These are phyloP conservation scores for Ctenoplectra terminalis DNA, from an alignment of 1,140 invertebrate genomes.

Conservation along the genomic window DNA sequence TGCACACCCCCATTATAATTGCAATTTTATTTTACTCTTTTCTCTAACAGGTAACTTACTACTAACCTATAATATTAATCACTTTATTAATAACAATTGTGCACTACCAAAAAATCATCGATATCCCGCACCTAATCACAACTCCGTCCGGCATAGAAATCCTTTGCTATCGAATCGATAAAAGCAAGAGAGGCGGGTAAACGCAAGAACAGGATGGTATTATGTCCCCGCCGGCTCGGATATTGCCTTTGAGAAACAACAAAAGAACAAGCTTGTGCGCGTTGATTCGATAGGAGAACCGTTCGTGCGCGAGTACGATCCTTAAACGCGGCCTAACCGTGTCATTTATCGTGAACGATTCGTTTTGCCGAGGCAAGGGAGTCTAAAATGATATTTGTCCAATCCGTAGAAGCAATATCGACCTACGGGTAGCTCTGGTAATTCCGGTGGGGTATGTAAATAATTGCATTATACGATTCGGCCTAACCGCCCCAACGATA, in stretches of 20 bases:
- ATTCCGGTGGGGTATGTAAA: conserved; percentile 77
- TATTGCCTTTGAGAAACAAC: conserved; percentile 6
- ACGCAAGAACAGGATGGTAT: background rate
- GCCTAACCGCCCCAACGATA: conserved; percentile 35
- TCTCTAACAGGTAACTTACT: no score
- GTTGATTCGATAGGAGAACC: conserved; percentile 30
- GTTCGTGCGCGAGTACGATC: conserved; percentile 30
- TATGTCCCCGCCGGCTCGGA: background rate
- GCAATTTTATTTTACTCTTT: no score
- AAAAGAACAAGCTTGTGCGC: background rate
- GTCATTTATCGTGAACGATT: conserved; percentile 60
- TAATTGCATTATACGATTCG: conserved; percentile 78
- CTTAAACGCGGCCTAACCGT: conserved; percentile 49
- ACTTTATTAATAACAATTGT: no score
- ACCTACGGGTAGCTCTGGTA: conserved; percentile 65
- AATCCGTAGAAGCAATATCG: conserved; percentile 75
- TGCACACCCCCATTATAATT: no score
- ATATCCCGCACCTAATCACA: no score
- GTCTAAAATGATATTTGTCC: conserved; percentile 78
- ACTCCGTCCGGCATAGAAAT: background rate
- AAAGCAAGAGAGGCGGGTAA: background rate
- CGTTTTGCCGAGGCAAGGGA: conserved; percentile 31
- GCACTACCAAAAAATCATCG: no score
- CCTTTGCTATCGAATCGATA: background rate
- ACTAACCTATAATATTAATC: no score